Percentiles rank a stretch among this genome's conserved stretches.
phyloP scores from a whole-genome alignment of 2,888 invertebrate genomes.

The Fabriciana adippe region DNA sequence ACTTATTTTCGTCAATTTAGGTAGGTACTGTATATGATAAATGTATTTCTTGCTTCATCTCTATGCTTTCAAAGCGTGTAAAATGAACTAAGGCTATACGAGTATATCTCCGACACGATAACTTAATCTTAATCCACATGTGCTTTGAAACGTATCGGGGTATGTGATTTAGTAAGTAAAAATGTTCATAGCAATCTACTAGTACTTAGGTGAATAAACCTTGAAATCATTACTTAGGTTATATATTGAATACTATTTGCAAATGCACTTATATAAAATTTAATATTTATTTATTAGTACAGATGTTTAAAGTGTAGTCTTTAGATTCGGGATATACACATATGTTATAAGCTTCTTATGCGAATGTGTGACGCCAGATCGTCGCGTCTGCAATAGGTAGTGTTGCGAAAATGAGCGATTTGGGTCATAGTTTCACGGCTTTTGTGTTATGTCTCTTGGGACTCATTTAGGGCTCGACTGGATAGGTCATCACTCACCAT shows the following conservation, averaged over 20 bases:
- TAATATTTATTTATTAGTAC: no score
- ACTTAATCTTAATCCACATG: conserved; percentile 1
- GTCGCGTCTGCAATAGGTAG: conserved; percentile 53
- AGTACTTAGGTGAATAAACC: no score
- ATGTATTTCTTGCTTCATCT: conserved; percentile 7
- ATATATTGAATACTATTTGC: no score
- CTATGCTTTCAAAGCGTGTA: conserved; percentile 1
- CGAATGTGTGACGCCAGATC: conserved; percentile 54
- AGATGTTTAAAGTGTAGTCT: not conserved
- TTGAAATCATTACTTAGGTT: no score
- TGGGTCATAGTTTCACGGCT: conserved; percentile 71
- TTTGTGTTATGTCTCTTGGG: conserved; percentile 60
- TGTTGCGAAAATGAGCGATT: conserved; percentile 62
- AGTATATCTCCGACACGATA: not conserved
- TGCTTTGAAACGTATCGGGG: not conserved
- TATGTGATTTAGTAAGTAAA: conserved; percentile 1
- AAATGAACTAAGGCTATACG: not conserved
- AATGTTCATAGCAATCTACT: no score
- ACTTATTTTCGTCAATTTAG: no score
- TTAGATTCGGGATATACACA: not conserved
- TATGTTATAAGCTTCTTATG: conserved; percentile 23
- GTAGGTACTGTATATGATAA: not conserved
- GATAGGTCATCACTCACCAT: conserved; percentile 32
- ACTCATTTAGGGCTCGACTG: conserved; percentile 31
- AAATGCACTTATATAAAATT: no score